These are phyloP conservation scores for Anisognathus igniventris DNA, from an alignment of 2,797 vertebrate species.

Conservation along the genomic window DNA sequence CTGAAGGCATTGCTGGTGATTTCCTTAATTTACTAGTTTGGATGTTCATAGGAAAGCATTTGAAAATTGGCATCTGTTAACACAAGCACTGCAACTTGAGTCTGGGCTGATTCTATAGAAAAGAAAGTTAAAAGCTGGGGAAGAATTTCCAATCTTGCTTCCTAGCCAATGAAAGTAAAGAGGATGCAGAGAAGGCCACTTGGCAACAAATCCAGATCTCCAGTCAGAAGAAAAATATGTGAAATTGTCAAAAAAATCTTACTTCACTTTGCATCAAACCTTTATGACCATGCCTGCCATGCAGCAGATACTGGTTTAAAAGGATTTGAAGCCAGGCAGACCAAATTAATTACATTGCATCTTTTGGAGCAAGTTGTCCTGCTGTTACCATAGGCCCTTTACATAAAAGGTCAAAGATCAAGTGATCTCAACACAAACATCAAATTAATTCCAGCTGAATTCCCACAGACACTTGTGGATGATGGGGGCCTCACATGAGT, in stretches of 20 bases:
- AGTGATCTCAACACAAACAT: not conserved
- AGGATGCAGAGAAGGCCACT: not conserved
- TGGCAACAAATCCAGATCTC: not conserved
- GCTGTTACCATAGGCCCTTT: not conserved
- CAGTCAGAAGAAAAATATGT: not conserved
- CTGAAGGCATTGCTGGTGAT: slow-evolving; percentile 58
- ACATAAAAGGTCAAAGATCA: not conserved
- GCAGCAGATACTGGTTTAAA: not conserved
- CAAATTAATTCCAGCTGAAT: not conserved
- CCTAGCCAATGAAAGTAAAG: not conserved
- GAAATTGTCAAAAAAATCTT: not conserved
- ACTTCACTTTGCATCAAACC: not conserved
- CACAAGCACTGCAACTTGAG: not conserved
- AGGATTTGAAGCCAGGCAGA: not conserved
- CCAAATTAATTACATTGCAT: not conserved
- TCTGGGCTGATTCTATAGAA: not conserved
- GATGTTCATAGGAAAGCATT: not conserved
- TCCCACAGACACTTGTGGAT: not conserved
- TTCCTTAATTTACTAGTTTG: slow-evolving; percentile 12
- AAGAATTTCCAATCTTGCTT: not conserved
- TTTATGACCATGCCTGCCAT: not conserved
- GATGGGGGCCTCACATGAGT: not conserved
- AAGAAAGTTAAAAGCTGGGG: not conserved
- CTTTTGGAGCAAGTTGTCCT: not conserved
- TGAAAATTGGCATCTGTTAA: not conserved